Conservation (phyloP, 1,140 invertebrate species). For the Philaenus spumarius region DNA sequence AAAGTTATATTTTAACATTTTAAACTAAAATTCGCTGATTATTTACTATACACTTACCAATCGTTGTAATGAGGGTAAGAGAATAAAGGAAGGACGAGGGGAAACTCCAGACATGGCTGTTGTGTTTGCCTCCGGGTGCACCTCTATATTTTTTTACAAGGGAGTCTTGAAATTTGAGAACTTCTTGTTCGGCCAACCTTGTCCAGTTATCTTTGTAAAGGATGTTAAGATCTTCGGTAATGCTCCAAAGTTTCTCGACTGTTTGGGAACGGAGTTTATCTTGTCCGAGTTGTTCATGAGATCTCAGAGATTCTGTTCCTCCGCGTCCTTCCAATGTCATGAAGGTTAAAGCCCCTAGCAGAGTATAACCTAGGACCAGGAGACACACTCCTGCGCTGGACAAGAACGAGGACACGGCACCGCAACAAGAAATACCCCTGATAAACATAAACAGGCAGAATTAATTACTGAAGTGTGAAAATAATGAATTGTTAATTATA, state of each 20-base stretch:
- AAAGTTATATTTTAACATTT: too few species aligned
- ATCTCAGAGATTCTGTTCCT: slow-evolving; percentile 37
- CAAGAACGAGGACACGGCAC: slow-evolving; percentile 24
- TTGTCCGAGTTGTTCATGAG: slow-evolving; percentile 8
- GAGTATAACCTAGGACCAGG: slow-evolving; percentile 81
- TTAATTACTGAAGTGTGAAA: too few species aligned
- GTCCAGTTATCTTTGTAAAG: slow-evolving; percentile 95
- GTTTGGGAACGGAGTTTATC: slow-evolving; percentile 46
- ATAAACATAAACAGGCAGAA: too few species aligned
- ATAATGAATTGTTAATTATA: too few species aligned
- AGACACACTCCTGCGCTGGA: slow-evolving; percentile 61
- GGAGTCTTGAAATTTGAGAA: slow-evolving; percentile 74
- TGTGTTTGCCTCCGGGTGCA: slow-evolving; percentile 36
- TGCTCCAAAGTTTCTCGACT: slow-evolving; percentile 82
- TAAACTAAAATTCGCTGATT: too few species aligned
- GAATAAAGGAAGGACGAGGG: slow-evolving; percentile 90
- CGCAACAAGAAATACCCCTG: slow-evolving; percentile 18
- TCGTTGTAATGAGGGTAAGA: slow-evolving; percentile 91
- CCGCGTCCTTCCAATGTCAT: slow-evolving; percentile 69
- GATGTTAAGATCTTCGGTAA: slow-evolving; percentile 89
- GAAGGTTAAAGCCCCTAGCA: slow-evolving; percentile 88
- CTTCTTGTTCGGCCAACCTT: slow-evolving; percentile 68
- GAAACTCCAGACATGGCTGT: slow-evolving; percentile 75
- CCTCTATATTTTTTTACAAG: slow-evolving; percentile 40
- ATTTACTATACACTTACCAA: slow-evolving; percentile 60